Evolutionary conservation across 2,888 invertebrate species (phyloP), one percentile per base, ranked within the genome.

Genomic region (Plebejus argus): DNA sequence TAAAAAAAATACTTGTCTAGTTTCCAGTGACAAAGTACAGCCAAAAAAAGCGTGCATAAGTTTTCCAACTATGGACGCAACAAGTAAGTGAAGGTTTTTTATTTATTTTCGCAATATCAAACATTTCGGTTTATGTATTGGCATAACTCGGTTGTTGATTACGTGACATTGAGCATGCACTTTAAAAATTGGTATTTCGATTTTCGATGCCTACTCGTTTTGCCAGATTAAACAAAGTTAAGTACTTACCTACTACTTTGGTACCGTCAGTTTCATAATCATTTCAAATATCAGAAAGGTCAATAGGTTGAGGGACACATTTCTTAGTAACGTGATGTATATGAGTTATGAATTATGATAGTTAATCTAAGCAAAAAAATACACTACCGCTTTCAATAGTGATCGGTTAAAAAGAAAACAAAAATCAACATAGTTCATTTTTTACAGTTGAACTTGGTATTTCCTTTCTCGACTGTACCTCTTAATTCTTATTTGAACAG

Each of bases 21-120:
- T 23, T 23, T 23, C 61, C 12, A 33, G 28, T 66, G 66, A 15
- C 10, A 66, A 66, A 15, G 15, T 66, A 66, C 15, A 20, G 15
- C 23, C 28, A 33, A 71, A 39, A 35, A 39, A 89, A 86, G 85
- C 76, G 82, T 80, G 80, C 86, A 89, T 92, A 92, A 92, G 91
- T 91, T 90, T 91, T 28, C 7, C 91, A 91, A 88, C 86, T 85
- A 93, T 93, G 93, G 93, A 93, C 90, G 93, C 93, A 86, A 93
- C 93, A 83, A 91, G 93, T 93, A 86, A 93, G 93, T 87, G 86
- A 87, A 86, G 85, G 85, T 86, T 45, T 58, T 58, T 70, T 20
- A 71, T 39, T 28, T 74, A 15, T 75, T 75, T 56, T 45, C 23
- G 75, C 49, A 56, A 39, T 33, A 49, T 15, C 23, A 12, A 28